Percentiles rank a stretch among this genome's conserved stretches.
Conservation (phyloP, 2,797 vertebrate genomes). For the Rhinella marina region DNA sequence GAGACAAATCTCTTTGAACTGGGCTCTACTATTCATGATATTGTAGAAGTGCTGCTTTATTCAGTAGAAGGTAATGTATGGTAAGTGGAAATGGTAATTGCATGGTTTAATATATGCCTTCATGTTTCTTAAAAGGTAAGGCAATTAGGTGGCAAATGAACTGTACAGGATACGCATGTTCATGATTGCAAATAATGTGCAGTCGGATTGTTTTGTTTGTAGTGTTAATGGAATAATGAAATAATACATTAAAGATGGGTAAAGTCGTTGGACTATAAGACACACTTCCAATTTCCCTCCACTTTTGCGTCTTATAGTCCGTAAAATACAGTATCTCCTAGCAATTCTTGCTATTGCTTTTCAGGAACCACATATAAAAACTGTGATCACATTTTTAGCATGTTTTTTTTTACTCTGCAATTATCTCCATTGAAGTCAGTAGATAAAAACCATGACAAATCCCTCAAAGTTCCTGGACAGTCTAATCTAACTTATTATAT, state of each 20-base stretch:
- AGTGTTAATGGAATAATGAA: conserved; percentile 19
- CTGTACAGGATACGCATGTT: background rate
- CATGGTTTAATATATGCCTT: background rate
- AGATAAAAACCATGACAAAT: too few relatives aligned
- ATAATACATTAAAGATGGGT: background rate
- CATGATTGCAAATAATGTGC: background rate
- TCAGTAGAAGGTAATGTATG: background rate
- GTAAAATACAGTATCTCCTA: too few relatives aligned
- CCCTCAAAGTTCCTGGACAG: too few relatives aligned
- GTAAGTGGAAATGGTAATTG: background rate
- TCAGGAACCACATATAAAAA: too few relatives aligned
- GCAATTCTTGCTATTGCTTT: too few relatives aligned
- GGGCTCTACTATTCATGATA: background rate
- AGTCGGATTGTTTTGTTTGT: conserved; percentile 1
- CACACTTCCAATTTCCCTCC: too few relatives aligned
- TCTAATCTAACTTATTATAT: too few relatives aligned
- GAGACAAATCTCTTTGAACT: background rate
- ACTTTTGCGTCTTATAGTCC: too few relatives aligned
- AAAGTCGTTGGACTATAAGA: too few relatives aligned
- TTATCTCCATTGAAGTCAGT: too few relatives aligned
- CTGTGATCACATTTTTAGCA: too few relatives aligned
- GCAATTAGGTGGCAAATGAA: conserved; percentile 18
- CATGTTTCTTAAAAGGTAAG: conserved; percentile 10
- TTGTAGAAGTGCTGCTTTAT: background rate
- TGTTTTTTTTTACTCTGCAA: too few relatives aligned